Conservation (phyloP, 2,113 vertebrate species). For the Melozone crissalis region DNA sequence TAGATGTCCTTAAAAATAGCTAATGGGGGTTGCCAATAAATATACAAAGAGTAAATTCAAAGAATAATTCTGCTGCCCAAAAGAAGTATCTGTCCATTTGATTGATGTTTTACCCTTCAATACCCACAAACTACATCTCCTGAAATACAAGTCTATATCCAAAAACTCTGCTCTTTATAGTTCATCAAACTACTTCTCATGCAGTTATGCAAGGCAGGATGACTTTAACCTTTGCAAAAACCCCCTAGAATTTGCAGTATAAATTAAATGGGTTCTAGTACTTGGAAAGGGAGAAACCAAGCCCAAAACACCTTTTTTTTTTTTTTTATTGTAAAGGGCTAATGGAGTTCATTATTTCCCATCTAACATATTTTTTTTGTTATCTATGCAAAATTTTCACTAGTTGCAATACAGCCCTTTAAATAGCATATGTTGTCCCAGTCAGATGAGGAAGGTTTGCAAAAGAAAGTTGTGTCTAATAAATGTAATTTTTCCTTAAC, state of each 20-base stretch:
- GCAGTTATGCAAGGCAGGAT: not conserved
- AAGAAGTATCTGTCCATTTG: not conserved
- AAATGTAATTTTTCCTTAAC: slow-evolving; percentile 39
- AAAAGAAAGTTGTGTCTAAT: slow-evolving; percentile 25
- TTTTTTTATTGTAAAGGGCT: not conserved
- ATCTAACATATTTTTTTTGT: not conserved
- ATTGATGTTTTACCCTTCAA: not conserved
- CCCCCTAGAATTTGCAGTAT: not conserved
- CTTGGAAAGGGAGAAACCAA: not conserved
- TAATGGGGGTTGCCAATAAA: not conserved
- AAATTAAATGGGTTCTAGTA: not conserved
- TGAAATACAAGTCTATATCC: not conserved
- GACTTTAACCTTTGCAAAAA: not conserved
- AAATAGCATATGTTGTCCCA: not conserved
- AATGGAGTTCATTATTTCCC: not conserved
- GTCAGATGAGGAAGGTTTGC: not conserved
- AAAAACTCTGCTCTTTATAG: not conserved
- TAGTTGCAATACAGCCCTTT: not conserved
- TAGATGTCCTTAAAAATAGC: not conserved
- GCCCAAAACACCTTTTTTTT: not conserved
- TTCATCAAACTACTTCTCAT: not conserved
- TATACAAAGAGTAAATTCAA: not conserved
- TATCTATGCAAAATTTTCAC: not conserved
- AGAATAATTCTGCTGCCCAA: not conserved
- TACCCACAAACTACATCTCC: not conserved